A percentile compares a stretch with the other conserved stretches of the same genome.
phyloP scores from a whole-genome alignment of 2,888 invertebrate species.

The Lochmaea capreae region DNA sequence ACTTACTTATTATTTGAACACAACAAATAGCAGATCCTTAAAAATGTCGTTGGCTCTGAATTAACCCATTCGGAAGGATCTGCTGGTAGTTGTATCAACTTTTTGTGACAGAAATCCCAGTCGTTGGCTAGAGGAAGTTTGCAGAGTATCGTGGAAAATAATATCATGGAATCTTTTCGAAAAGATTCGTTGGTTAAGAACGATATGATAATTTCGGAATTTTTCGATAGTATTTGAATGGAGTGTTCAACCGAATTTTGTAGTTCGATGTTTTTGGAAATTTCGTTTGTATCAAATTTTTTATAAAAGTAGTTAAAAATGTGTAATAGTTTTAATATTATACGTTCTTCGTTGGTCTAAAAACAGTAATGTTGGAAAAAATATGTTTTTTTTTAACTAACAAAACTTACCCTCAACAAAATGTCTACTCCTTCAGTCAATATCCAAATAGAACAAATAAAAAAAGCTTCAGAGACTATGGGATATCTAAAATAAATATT shows the following conservation, averaged over 20 bases:
- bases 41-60: constrained; percentile 21
- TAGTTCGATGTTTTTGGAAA: constrained; percentile 19
- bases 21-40: constrained; percentile 36
- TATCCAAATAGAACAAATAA: constrained; percentile 36
- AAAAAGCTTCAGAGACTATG: constrained; percentile 33
- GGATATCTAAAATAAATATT: constrained; percentile 26
- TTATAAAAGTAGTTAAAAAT: not conserved
- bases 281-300: not conserved
- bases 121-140: constrained; percentile 17
- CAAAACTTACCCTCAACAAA: constrained; percentile 33
- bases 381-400: not conserved
- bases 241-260: constrained; percentile 16
- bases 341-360: constrained; percentile 1
- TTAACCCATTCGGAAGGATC: constrained; percentile 35
- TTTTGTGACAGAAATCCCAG: constrained; percentile 18
- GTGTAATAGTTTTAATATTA: constrained; percentile 2
- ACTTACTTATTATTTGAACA: constrained; percentile 35
- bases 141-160: constrained; percentile 31
- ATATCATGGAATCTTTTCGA: constrained; percentile 24
- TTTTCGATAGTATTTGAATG: constrained; percentile 5
- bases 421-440: constrained; percentile 27
- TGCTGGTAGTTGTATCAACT: constrained; percentile 25
- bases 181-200: constrained; percentile 24
- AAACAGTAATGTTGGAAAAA: not conserved
- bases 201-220: constrained; percentile 23